Evolutionary conservation across 2,888 invertebrate genomes (phyloP).

Genomic region (Troides oblongomaculatus): DNA sequence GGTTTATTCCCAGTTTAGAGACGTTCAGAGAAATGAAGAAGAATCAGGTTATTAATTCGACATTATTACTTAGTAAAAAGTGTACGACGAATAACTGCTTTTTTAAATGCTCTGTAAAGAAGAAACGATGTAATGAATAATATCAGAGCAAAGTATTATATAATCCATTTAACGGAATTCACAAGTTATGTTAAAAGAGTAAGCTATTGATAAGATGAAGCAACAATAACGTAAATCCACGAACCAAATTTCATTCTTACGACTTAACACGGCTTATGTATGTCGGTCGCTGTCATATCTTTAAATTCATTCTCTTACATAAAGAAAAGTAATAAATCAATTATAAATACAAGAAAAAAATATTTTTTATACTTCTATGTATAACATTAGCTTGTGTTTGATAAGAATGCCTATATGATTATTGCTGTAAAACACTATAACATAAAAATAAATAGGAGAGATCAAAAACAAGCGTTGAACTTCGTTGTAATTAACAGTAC

Average conservation of each 20-base stretch:
- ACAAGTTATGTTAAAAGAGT: conserved; percentile 18
- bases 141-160: not conserved
- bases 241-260: conserved; percentile 20
- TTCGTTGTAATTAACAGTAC: too few species aligned
- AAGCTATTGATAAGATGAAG: conserved; percentile 22
- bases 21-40: too few species aligned
- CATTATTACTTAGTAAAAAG: too few species aligned
- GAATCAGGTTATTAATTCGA: too few species aligned
- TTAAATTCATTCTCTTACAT: not conserved
- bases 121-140: conserved; percentile 3
- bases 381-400: too few species aligned
- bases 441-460: too few species aligned
- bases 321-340: too few species aligned
- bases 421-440: too few species aligned
- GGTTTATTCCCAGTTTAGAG: not conserved
- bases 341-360: too few species aligned
- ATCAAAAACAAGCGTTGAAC: too few species aligned
- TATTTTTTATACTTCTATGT: too few species aligned
- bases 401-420: too few species aligned
- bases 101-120: not conserved
- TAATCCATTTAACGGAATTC: conserved; percentile 8
- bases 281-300: not conserved
- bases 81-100: not conserved
- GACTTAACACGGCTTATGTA: conserved; percentile 17
- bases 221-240: conserved; percentile 24